A percentile compares a stretch with the other conserved stretches of the same genome.
phyloP scores from a whole-genome alignment of 2,888 invertebrate species.

The Odontothrips loti region DNA sequence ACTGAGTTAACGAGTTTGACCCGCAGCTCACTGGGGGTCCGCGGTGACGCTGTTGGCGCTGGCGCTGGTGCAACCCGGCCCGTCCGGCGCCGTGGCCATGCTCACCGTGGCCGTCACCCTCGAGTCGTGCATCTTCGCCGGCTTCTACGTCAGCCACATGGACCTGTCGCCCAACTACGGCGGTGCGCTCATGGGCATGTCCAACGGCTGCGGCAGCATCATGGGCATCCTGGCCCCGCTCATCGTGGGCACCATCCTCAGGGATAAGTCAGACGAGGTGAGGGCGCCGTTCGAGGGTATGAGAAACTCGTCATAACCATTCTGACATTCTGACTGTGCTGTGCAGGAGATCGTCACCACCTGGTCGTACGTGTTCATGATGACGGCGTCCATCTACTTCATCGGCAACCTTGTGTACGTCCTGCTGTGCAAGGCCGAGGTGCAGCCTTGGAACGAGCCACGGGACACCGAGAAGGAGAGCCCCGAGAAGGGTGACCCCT shows the following conservation, averaged over 20 bases:
- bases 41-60: constrained; percentile 33
- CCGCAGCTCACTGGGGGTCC: constrained; percentile 36
- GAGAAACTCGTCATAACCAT: neutral
- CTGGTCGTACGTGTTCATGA: neutral
- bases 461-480: neutral
- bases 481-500: too few species aligned
- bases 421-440: neutral
- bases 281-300: neutral
- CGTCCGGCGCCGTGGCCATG: constrained; percentile 33
- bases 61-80: constrained; percentile 33
- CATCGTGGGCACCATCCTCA: constrained; percentile 1
- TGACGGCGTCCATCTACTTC: constrained; percentile 15
- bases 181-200: constrained; percentile 7
- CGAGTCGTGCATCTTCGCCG: constrained; percentile 18
- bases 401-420: neutral
- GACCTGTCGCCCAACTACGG: constrained; percentile 23
- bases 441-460: constrained; percentile 7
- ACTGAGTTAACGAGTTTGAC: too few species aligned
- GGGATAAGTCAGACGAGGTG: neutral
- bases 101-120: constrained; percentile 35
- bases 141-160: constrained; percentile 25
- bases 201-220: constrained; percentile 21
- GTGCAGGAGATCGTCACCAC: neutral
- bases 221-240: constrained; percentile 21
- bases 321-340: neutral